Base-by-base conservation (phyloP, 2,113 vertebrate species). In the Dendrocopos noguchii region DNA sequence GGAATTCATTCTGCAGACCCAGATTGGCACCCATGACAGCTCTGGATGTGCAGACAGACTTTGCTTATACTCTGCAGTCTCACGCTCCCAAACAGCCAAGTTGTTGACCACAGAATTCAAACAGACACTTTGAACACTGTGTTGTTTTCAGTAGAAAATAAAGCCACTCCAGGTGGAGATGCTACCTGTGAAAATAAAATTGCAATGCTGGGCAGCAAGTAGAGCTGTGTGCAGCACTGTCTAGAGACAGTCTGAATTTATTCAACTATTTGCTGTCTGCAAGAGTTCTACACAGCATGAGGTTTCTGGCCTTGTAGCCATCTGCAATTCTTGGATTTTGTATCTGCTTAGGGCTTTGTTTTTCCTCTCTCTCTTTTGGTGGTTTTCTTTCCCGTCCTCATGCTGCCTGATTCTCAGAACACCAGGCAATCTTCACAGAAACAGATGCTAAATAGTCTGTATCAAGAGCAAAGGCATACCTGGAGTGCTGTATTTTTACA, bases 271-370 rank as follows among this genome's bases (percentile, higher is more conserved):
- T 96, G 76, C 91, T 96, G 94, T 96, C 95, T 96, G 94, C 91
- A 90, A 93, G 78, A 74, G 89, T 89, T 95, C 81, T 91, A 65
- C 91, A 78, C 79, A 94, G 95, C 87, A 44, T 95, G 94, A 96
- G 88, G 89, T 96, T 96, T 95, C 94, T 95, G 92, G 94, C 95
- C 94, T 79, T 67, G 31, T 76, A 91, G 77, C 81, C 92, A 95
- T 81, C 89, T 94, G 91, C 72, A 95, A 4, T 96, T 96, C 95
- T 93, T 96, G 95, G 95, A 95, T 89, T 93, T 90, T 83, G 82
- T 90, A 64, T 94, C 90, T 85, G 88, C 94, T 95, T 91, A 91
- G 66, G 77, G 11, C 50, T 52, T 70, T 55, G 94, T 94, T 96
- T 94, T 93, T 71, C 77, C 93, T 81, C 80, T 80, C 84, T 93